These are phyloP conservation scores for human (Homo sapiens) DNA, from an alignment of 2,113 vertebrate species.

Conservation along the genomic window GRCh38 chr20:58937001-58937500, in stretches of 20 bases:
- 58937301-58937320: neutral
- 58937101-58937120: neutral
- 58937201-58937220: neutral
- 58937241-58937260: neutral
- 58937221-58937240: neutral
- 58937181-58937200: neutral
- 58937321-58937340: neutral
- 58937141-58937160: neutral
- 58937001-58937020: too few relatives aligned
- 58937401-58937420: neutral
- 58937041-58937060: neutral
- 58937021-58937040: neutral
- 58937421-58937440: neutral
- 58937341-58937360: too few relatives aligned
- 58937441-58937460: neutral
- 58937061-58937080: neutral
- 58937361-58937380: neutral
- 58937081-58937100: neutral
- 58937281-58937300: neutral
- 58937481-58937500: neutral
- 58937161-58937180: neutral
- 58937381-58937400: neutral
- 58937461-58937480: neutral
- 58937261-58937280: too few relatives aligned
- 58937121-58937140: neutral